phyloP scores from a whole-genome alignment of 2,797 vertebrate species.

The Selene dorsalis region DNA sequence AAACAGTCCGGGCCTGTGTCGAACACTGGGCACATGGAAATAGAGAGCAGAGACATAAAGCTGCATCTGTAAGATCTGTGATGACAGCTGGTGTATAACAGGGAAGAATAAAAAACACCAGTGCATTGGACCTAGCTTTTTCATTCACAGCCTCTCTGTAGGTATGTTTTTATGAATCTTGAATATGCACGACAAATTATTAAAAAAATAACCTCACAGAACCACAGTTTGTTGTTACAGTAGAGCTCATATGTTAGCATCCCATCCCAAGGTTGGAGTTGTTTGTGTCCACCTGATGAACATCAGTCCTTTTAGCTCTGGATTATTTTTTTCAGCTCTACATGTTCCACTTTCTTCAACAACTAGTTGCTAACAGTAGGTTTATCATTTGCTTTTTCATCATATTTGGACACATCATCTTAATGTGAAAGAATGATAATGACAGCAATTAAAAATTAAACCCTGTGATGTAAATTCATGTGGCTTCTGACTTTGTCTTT shows the following conservation, averaged over 20 bases:
- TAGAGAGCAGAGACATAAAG: constrained; percentile 7
- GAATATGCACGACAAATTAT: neutral
- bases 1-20: constrained; percentile 17
- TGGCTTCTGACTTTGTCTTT: constrained; percentile 6
- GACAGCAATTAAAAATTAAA: neutral
- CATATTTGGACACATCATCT: neutral
- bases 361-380: neutral
- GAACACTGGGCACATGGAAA: constrained; percentile 21
- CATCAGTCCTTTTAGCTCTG: neutral
- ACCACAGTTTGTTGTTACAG: neutral
- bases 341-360: neutral
- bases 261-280: neutral
- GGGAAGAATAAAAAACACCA: neutral
- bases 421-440: neutral
- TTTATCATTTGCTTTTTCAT: neutral
- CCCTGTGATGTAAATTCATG: constrained; percentile 1
- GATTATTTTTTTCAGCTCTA: neutral
- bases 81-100: constrained; percentile 1
- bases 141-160: neutral
- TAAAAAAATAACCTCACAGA: too few species aligned
- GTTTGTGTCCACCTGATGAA: neutral
- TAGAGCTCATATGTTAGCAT: neutral
- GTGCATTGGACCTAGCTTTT: neutral
- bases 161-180: neutral
- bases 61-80: neutral